Evolutionary conservation across 2,888 invertebrate genomes (phyloP), one percentile per base, ranked within the genome.

Genomic region (Colletes collaris): DNA sequence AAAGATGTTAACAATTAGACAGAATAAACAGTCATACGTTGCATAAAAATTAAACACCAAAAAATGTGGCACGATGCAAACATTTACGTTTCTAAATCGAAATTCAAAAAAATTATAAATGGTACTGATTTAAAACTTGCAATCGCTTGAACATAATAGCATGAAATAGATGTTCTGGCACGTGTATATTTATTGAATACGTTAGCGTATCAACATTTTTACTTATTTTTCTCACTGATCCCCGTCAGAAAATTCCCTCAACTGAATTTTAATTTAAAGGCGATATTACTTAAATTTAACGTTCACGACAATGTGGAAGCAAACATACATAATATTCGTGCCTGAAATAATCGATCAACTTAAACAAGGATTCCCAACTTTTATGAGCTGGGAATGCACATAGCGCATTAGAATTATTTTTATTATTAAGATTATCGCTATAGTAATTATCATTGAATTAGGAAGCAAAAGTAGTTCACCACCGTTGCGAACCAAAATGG

Each of bases 221-320:
- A 58, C 52, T 66, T 16, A 16, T 16, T 16, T 16, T 60, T 56
- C 46, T 55, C 40, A 27, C 46, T 71, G 52, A 72, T 62, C 52
- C 46, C 46, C 50, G 60, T 76, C 68, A 19, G n/a, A 56, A 72
- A 59, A 68, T 49, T 52, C 52, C 55, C 46, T 59, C 60, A 72
- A 77, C 79, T 71, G 68, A 72, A 70, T 72, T 77, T 62, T 44
- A 65, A 52, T 64, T 44, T 59, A 62, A 60, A 69, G 46, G 52
- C 53, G 52, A 58, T 58, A 63, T 62, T 64, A 72, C 59, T 63
- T 81, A 80, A 59, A 75, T 71, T 80, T 80, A 71, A 10, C 71
- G 76, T 76, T 81, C 64, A 81, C 81, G 76, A 80, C 81, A 76
- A 71, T 64, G 67, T 76, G 49, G 64, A 71, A 68, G 81, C 70